Base-by-base conservation (phyloP, 2,113 vertebrate genomes). In the Psilopsiagon aurifrons region DNA sequence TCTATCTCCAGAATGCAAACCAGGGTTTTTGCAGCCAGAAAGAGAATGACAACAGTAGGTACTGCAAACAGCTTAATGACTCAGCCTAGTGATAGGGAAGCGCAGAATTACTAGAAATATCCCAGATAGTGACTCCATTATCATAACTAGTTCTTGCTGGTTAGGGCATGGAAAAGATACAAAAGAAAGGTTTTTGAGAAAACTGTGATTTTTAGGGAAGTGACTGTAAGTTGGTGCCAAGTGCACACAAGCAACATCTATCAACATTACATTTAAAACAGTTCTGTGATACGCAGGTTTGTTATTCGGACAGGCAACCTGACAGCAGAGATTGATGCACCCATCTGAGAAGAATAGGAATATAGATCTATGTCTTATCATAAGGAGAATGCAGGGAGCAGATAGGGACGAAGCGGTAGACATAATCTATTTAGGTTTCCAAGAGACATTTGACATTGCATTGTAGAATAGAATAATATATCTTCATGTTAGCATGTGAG, bases 301-400 rank as follows among this genome's bases (percentile, higher is more conserved):
- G 84, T 95, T 95, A 94, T 91, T 93, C 4, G 7, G 95, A 96
- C 91, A 94, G 94, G 86, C 55, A 85, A 94, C 67, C 69, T 96
- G 97, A 96, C 97, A 97, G 78, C 59, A 91, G 80, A 97, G 96
- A 97, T 95, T 97, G 97, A 97, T 97, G 93, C 54, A 96, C 60
- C 74, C 49, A 47, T 94, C 92, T 97, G 67, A 90, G 77, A 93
- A 93, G 91, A 96, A 96, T 96, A 97, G 96, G 96, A 97, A 96
- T 97, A 97, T 97, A 97, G 97, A 97, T 97, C 96, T 97, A 84
- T 97, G 95, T 97, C 96, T 96, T 96, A 93, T 96, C 76, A 84
- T 84, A 90, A 74, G 83, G 90, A 94, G 94, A 97, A 97, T 91
- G 92, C 57, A 88, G 41, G 44, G 73, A 96, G 63, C 60, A 97